Evolutionary conservation across 1,140 invertebrate species (phyloP), one percentile per base, ranked within the genome.

Genomic region (Neuroterus valhalla): DNA sequence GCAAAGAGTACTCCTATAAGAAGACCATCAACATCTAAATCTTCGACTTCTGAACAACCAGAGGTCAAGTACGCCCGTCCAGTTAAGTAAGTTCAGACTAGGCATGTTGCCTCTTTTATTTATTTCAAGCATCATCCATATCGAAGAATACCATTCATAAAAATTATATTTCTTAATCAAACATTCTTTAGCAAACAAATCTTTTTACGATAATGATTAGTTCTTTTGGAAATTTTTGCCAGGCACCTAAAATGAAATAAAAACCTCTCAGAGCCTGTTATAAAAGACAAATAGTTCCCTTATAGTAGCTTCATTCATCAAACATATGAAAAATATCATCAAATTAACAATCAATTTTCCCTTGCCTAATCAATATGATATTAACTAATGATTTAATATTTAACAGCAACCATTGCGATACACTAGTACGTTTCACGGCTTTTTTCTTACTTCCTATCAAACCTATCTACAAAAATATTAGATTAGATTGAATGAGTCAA

Each of bases 11-110:
- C 78, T 48, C 79, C 82, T 45, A 77, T 77, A 62, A 86, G 76
- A 71, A 77, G 81, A 67, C 80, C 82, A 17, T 86, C 84, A 17
- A 66, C 81, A 8, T 81, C 84, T 17, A 83, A 81, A 31, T 79
- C 81, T 31, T 75, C 85, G 46, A 78, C 83, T 48, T 74, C 81
- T 46, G 82, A 76, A 69, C 85, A 87, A 67, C 85, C 87, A 5
- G 88, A 90, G 83, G 80, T 89, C 52, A 89, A 89, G 80, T 89
- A 87, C 79, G 88, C 88, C 68, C 86, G 85, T 71, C 87, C 88
- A 77, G 83, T 90, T 75, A 89, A 89, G 88, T 90, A 82, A 86
- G 85, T 86, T 77, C 70, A 26, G 44, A 66, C 66, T 72, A 70
- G 74, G 74, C 76, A 78, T 81, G 74, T 71, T 71, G 75, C 74